These are phyloP conservation scores for Notarius quadriscutis DNA, from an alignment of 2,113 vertebrate genomes.

Conservation along the genomic window DNA sequence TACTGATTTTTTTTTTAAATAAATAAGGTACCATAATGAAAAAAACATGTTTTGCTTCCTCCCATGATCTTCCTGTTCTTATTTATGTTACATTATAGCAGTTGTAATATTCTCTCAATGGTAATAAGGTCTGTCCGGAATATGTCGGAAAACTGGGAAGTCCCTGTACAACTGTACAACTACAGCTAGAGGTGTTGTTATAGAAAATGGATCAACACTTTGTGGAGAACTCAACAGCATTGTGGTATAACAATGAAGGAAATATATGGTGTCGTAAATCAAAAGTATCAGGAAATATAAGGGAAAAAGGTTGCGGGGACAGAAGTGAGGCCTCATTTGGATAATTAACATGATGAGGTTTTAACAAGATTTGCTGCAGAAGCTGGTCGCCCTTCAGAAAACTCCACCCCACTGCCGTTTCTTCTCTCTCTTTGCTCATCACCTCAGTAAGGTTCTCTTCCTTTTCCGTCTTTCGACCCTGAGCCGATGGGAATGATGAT, in stretches of 20 bases:
- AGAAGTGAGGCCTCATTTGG: neutral
- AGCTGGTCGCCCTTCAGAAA: neutral
- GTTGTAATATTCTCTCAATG: too few species aligned
- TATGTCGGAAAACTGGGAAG: neutral
- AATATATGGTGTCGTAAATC: neutral
- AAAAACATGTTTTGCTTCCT: neutral
- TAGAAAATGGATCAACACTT: neutral
- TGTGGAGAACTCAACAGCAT: neutral
- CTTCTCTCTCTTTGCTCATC: neutral
- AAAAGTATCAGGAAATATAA: neutral
- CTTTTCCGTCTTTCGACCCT: neutral
- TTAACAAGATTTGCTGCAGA: neutral
- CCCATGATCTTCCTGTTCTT: neutral
- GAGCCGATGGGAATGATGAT: neutral
- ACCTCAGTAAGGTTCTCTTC: neutral
- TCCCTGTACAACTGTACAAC: neutral
- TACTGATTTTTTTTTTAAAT: too few species aligned
- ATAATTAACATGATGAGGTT: neutral
- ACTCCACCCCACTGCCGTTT: neutral
- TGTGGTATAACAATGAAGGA: neutral
- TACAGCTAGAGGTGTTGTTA: neutral
- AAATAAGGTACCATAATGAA: too few species aligned
- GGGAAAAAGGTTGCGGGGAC: neutral
- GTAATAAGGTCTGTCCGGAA: too few species aligned
- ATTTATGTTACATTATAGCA: neutral